These are phyloP conservation scores for Gymnocephalus cernua DNA, from an alignment of 2,113 vertebrate genomes.

Conservation along the genomic window DNA sequence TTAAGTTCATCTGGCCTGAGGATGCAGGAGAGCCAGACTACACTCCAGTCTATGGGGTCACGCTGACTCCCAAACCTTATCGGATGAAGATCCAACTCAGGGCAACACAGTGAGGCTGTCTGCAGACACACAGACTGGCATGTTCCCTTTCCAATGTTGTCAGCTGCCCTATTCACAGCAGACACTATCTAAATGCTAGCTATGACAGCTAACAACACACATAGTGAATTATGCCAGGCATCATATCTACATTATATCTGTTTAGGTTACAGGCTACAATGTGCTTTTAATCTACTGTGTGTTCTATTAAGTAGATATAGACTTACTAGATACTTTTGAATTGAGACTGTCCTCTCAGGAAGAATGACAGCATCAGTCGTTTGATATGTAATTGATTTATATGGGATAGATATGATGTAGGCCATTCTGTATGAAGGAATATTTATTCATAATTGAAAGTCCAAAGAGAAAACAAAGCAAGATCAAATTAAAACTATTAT, in stretches of 20 bases:
- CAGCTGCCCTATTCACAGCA: too few relatives aligned
- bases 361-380: too few relatives aligned
- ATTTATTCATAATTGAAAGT: too few relatives aligned
- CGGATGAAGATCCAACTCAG: slow-evolving; percentile 52
- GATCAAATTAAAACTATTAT: too few relatives aligned
- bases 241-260: not conserved
- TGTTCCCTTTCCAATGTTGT: too few relatives aligned
- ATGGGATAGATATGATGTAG: too few relatives aligned
- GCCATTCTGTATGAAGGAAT: too few relatives aligned
- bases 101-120: not conserved
- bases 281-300: not conserved
- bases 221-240: not conserved
- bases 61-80: slow-evolving; percentile 64
- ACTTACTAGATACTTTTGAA: not conserved
- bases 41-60: slow-evolving; percentile 52
- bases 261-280: not conserved
- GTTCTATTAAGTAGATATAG: not conserved
- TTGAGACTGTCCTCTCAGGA: too few relatives aligned
- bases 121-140: too few relatives aligned
- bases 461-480: too few relatives aligned
- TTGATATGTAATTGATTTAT: too few relatives aligned
- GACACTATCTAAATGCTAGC: not conserved
- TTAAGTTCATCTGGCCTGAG: slow-evolving; percentile 67
- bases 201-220: not conserved
- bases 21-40: slow-evolving; percentile 62